phyloP scores from a whole-genome alignment of 2,113 vertebrate genomes.

The Platichthys stellatus region DNA sequence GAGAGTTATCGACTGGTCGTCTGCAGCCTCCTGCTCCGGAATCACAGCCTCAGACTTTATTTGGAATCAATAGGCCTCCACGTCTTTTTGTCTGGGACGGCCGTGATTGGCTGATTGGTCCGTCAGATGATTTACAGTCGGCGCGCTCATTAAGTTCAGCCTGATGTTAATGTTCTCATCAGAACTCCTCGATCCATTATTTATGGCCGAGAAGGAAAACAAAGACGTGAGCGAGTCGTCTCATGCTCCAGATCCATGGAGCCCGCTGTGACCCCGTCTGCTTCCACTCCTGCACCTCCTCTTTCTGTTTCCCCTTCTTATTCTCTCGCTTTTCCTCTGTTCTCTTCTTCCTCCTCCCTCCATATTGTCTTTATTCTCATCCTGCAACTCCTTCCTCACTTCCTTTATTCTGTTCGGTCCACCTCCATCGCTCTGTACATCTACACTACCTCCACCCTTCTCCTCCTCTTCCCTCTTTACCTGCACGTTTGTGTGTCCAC shows the following conservation, averaged over 20 bases:
- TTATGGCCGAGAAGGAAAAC: constrained; percentile 69
- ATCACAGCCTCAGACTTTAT: constrained; percentile 45
- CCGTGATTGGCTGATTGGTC: constrained; percentile 21
- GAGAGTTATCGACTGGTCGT: constrained; percentile 30
- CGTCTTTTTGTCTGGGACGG: constrained; percentile 33
- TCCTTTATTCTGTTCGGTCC: too few relatives aligned
- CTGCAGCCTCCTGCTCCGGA: constrained; percentile 10
- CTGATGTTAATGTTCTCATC: constrained; percentile 61
- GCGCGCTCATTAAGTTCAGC: constrained; percentile 63
- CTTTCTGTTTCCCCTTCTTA: not conserved
- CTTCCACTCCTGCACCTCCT: constrained; percentile 1
- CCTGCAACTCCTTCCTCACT: too few relatives aligned
- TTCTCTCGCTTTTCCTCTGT: not conserved
- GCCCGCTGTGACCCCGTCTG: constrained; percentile 15
- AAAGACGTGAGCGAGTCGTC: constrained; percentile 50
- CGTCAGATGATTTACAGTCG: constrained; percentile 44
- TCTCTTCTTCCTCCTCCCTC: not conserved
- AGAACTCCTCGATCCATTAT: constrained; percentile 75
- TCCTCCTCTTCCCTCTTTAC: too few relatives aligned
- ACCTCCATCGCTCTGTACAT: not conserved
- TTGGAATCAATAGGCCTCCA: constrained; percentile 54
- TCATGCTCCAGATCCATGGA: constrained; percentile 38
- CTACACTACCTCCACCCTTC: not conserved
- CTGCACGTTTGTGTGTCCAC: not conserved
- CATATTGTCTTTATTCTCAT: too few relatives aligned